A percentile compares a stretch with the other conserved stretches of the same genome.
These are phyloP conservation scores for Scaptomyza reducta DNA, from an alignment of 2,888 invertebrate species.

Conservation along the genomic window DNA sequence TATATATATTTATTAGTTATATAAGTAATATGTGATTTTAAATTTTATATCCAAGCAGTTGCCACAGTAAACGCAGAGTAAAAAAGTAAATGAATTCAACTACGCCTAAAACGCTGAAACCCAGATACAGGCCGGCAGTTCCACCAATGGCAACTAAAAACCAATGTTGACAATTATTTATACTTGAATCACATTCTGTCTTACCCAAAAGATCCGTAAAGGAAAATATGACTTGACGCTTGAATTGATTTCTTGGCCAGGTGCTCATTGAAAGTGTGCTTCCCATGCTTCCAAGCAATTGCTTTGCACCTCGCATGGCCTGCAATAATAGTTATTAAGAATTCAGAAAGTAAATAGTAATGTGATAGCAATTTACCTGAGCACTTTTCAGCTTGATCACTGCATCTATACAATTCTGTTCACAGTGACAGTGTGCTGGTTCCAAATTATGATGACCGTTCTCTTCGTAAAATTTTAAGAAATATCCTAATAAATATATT, in stretches of 20 bases:
- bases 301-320: slow-evolving; percentile 67
- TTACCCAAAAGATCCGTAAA: slow-evolving; percentile 83
- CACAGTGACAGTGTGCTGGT: slow-evolving; percentile 70
- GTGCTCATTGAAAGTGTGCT: slow-evolving; percentile 62
- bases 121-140: slow-evolving; percentile 91
- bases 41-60: slow-evolving; percentile 82
- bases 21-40: slow-evolving; percentile 15
- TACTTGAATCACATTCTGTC: not conserved
- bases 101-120: slow-evolving; percentile 91
- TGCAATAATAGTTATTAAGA: slow-evolving; percentile 7
- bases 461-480: slow-evolving; percentile 59
- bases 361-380: slow-evolving; percentile 46
- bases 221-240: slow-evolving; percentile 82
- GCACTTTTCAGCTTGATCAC: slow-evolving; percentile 63
- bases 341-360: not conserved
- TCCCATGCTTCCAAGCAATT: slow-evolving; percentile 74
- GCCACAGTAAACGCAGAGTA: slow-evolving; percentile 88
- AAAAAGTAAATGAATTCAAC: slow-evolving; percentile 90
- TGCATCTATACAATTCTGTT: slow-evolving; percentile 81
- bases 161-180: not conserved
- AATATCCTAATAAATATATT: slow-evolving; percentile 36
- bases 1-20: no score
- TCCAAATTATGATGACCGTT: slow-evolving; percentile 18
- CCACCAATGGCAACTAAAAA: slow-evolving; percentile 90
- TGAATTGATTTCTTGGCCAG: slow-evolving; percentile 77